Evolutionary conservation across 1,140 invertebrate genomes (phyloP).

Genomic region (Drosophila pallidifrons): DNA sequence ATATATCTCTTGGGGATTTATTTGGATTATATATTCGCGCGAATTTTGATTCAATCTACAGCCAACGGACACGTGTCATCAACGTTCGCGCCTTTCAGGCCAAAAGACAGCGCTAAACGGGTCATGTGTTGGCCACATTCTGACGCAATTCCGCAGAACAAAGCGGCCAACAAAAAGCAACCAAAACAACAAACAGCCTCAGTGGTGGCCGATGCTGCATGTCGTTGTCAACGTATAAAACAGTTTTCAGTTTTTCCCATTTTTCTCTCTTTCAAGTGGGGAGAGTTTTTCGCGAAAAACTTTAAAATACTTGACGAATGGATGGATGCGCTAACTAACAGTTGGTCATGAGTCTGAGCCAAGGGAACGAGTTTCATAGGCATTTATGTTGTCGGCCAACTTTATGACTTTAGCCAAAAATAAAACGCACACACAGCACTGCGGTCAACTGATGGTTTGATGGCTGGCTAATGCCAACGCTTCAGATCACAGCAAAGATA

Average conservation of each 20-base stretch:
- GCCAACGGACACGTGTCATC: constrained; percentile 56
- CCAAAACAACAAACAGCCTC: constrained; percentile 23
- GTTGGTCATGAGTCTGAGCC: constrained; percentile 10
- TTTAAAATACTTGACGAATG: constrained; percentile 77
- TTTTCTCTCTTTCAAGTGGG: constrained; percentile 62
- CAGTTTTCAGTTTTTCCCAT: constrained; percentile 46
- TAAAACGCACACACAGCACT: constrained; percentile 70
- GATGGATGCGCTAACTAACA: constrained; percentile 75
- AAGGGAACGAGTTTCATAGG: constrained; percentile 69
- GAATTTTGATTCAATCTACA: constrained; percentile 53
- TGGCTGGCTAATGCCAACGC: constrained; percentile 23
- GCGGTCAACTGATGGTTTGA: constrained; percentile 60
- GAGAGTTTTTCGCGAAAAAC: constrained; percentile 73
- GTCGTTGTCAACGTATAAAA: constrained; percentile 53
- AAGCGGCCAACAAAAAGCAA: constrained; percentile 36
- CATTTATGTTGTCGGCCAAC: constrained; percentile 62
- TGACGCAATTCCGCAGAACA: constrained; percentile 47
- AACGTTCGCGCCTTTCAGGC: constrained; percentile 11
- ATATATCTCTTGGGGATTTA: neutral
- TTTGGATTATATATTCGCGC: constrained; percentile 27
- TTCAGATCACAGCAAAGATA: constrained; percentile 66
- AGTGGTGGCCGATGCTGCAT: constrained; percentile 1
- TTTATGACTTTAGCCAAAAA: constrained; percentile 82
- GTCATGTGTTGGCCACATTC: constrained; percentile 78
- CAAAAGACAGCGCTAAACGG: constrained; percentile 48